Conservation (phyloP, 2,888 invertebrate genomes). For the Podotricha telesiphe region DNA sequence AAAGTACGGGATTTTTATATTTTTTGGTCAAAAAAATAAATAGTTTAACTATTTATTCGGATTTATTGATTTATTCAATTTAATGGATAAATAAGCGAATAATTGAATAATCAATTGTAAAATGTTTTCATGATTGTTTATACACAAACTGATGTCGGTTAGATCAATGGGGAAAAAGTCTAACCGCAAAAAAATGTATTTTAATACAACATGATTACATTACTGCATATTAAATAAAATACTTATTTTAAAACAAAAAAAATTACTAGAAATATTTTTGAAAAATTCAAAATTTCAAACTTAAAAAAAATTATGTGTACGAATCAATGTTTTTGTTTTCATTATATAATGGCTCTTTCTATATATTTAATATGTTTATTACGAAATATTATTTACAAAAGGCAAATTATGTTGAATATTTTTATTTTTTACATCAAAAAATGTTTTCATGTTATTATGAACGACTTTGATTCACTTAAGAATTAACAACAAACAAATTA, state of each 20-base stretch:
- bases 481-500: neutral
- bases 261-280: neutral
- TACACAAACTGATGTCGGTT: neutral
- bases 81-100: neutral
- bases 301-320: neutral
- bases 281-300: constrained; percentile 1
- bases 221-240: constrained; percentile 4
- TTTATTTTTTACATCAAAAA: too few relatives aligned
- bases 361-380: neutral
- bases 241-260: constrained; percentile 4
- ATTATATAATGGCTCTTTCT: constrained; percentile 11
- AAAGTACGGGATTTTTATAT: neutral
- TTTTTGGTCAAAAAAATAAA: constrained; percentile 20
- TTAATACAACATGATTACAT: constrained; percentile 17
- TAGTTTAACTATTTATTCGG: constrained; percentile 25
- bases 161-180: neutral
- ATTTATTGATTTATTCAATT: constrained; percentile 14
- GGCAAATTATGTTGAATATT: too few relatives aligned
- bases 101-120: constrained; percentile 8
- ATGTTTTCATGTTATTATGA: too few relatives aligned
- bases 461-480: neutral
- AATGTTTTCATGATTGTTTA: neutral
- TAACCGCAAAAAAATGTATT: neutral
- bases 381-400: constrained; percentile 2
- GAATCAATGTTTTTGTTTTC: neutral